These are phyloP conservation scores for Callionymus lyra DNA, from an alignment of 2,113 vertebrate genomes.

Conservation along the genomic window DNA sequence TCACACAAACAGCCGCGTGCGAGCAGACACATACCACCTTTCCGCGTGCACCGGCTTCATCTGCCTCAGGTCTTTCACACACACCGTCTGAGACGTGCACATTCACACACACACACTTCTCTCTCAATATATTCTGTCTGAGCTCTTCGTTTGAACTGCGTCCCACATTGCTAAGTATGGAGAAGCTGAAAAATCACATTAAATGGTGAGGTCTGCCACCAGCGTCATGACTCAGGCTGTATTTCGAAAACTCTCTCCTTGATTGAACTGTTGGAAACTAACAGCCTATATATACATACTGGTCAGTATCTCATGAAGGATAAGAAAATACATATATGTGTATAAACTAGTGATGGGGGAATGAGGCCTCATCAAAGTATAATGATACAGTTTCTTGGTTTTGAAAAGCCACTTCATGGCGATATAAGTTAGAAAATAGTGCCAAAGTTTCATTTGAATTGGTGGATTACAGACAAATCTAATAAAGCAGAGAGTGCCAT, in stretches of 20 bases:
- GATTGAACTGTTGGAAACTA: neutral
- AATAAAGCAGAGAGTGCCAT: too few species aligned
- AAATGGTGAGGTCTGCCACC: conserved; percentile 48
- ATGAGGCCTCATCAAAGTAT: too few species aligned
- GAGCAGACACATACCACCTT: conserved; percentile 14
- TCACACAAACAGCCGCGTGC: conserved; percentile 4
- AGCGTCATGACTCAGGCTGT: conserved; percentile 55
- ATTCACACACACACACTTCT: conserved; percentile 27
- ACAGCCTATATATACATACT: too few species aligned
- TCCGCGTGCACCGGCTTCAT: conserved; percentile 41
- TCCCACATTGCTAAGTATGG: conserved; percentile 62
- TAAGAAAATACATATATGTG: too few species aligned
- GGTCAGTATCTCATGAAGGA: too few species aligned
- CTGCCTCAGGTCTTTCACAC: conserved; percentile 27
- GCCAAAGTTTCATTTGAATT: too few species aligned
- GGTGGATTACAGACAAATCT: too few species aligned
- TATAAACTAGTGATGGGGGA: too few species aligned
- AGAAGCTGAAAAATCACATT: conserved; percentile 62
- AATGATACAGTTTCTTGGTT: too few species aligned
- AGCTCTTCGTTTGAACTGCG: conserved; percentile 64
- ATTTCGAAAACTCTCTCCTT: conserved; percentile 30
- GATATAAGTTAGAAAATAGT: too few species aligned
- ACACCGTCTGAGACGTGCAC: conserved; percentile 13
- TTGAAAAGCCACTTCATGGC: too few species aligned
- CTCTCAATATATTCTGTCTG: conserved; percentile 56